These are phyloP conservation scores for Pomatorhinus ruficollis DNA, from an alignment of 2,113 vertebrate genomes.

Conservation along the genomic window DNA sequence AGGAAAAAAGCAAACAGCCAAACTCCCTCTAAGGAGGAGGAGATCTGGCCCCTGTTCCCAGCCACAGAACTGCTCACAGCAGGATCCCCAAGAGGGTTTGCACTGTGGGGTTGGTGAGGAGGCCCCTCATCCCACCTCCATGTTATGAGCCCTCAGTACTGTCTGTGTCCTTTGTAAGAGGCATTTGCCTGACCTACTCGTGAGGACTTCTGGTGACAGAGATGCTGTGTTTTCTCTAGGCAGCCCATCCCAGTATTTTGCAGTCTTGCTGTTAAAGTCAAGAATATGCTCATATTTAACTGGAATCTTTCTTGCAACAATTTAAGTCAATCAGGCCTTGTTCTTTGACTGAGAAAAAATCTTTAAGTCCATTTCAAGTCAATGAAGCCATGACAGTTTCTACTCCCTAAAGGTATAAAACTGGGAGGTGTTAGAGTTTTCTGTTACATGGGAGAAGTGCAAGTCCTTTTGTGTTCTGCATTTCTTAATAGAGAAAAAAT, in stretches of 20 bases:
- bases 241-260: not conserved
- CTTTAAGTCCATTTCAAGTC: not conserved
- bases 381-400: not conserved
- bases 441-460: not conserved
- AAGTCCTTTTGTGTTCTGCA: not conserved
- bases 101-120: not conserved
- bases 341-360: not conserved
- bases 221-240: not conserved
- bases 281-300: not conserved
- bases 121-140: rapidly evolving
- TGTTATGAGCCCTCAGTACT: not conserved
- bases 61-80: not conserved
- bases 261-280: not conserved
- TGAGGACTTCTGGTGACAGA: not conserved
- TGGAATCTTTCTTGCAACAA: not conserved
- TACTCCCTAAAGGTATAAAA: not conserved
- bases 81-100: not conserved
- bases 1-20: not conserved
- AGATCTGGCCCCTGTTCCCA: not conserved
- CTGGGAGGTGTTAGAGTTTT: not conserved
- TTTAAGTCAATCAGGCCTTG: not conserved
- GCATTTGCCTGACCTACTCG: not conserved
- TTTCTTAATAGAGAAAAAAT: not conserved
- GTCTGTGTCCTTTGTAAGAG: not conserved
- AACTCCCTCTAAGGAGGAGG: not conserved